Base-by-base conservation (phyloP, 2,797 vertebrate species). In the Rhynchonycteris naso region DNA sequence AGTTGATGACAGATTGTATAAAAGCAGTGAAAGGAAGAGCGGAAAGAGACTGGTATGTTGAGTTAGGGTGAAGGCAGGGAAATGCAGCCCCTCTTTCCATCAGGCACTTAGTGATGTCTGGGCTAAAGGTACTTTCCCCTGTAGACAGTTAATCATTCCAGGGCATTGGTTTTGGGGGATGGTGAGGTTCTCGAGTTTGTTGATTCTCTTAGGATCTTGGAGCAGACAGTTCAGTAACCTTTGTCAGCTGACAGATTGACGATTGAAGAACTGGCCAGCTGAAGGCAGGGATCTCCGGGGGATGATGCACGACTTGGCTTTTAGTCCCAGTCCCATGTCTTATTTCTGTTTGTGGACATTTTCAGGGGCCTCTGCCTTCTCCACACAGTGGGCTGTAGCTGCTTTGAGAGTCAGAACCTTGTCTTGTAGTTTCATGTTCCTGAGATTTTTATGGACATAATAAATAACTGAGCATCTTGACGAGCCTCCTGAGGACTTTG, bases 1-100 rank as follows among this genome's bases (percentile, higher is more conserved):
- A 72, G 74, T 43, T 87, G 79, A 50, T 50, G 33, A 93, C 94
- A 96, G 88, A 92, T 66, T 88, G 94, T 76, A 85, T 65, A 52
- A 65, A 94, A 68, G 69, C 69, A 59, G 50, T 26, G 38, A 79
- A 47, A 83, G 58, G 50, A 61, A 69, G 61, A 35, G 24, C 69
- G 65, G 52, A 85, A 79, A 84, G 63, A 78, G 72, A 52, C 43
- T 2, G 85, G 56, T 1, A 0, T 28, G 22, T 50, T 22, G 21
- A 80, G 35, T 24, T 75, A 30, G 66, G 43, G 7, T 22, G 28
- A 83, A 35, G 68, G 52, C 69, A 11, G 66, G 69, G 74, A 84
- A 47, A 21, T 4, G 18, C 4, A 26, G 50, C 33, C 22, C 26
- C 30, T 58, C 61, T 43, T 91, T 83, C 58, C 59, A 72, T 66